Evolutionary conservation across 35 echinoderm and acorn worm species (phyloP), one percentile per base, ranked within the genome.

Genomic region (Stichopus chloronotus): DNA sequence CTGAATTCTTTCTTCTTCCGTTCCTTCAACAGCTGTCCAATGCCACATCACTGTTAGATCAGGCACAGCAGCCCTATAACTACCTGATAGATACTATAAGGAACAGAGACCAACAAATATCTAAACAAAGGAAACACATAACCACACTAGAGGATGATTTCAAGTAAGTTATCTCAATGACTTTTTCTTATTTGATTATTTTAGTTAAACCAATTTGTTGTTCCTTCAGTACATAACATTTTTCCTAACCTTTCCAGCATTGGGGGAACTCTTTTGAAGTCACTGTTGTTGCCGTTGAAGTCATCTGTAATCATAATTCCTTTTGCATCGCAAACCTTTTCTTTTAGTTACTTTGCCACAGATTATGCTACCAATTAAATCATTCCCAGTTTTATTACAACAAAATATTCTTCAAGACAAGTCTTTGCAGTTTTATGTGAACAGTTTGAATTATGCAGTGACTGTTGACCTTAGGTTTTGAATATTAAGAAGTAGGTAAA

Each of bases 1-100:
- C 30, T 43, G 30, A 43, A 43, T 43, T 43, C 30, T 43, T 43
- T 61, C 14, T 2, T 61, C 8, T 61, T 61, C 59, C 59, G 69
- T 74, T 74, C 69, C 79, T 92, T 83, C 20, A 14, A 81, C 68
- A 99, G 97, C 94, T 99, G 9, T 91, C 97, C 10, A 95, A 95
- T 92, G 97, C 97, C 90, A 96, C 95, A 8, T 92, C 82, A 57
- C 84, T 99, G 13, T 84, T 99, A 63, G 94, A 99, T 69, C 97
- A 99, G 58, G 93, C 97, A 7, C 97, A 99, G 90, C 97, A 99
- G 68, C 97, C 97, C 0, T 99, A 99, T 58, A 96, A 99, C 81
- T 99, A 99, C 72, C 94, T 99, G 5, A 99, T 99, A 5, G 97
- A 99, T 23, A 96, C 95, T 77, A 99, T 99, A 17, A 90, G 87